Evolutionary conservation across 2,797 vertebrate species (phyloP).

Genomic region (Cynopterus sphinx): DNA sequence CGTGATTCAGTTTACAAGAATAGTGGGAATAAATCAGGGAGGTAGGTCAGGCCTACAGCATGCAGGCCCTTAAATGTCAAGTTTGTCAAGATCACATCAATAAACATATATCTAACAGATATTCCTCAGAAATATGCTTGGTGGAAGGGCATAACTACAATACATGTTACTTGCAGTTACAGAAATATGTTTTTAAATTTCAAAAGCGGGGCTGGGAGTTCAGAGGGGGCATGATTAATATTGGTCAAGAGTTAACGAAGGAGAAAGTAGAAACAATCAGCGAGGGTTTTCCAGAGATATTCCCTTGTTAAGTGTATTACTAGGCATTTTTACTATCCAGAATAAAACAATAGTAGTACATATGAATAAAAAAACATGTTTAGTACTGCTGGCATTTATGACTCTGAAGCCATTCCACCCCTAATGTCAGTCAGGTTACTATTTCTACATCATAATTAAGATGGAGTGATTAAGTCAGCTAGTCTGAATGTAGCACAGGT

Average conservation of each 20-base stretch:
- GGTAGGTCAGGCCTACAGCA: neutral
- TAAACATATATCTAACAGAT: neutral
- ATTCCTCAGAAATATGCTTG: neutral
- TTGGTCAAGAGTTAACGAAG: neutral
- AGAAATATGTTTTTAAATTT: neutral
- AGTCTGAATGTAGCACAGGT: neutral
- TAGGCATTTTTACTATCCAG: neutral
- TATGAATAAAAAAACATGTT: neutral
- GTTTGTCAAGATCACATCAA: neutral
- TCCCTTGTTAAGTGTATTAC: neutral
- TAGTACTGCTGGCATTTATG: neutral
- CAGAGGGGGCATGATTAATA: neutral
- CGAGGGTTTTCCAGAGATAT: neutral
- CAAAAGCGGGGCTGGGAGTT: neutral
- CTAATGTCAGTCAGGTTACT: neutral
- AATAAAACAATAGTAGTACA: neutral
- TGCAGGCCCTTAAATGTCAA: neutral
- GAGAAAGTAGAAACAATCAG: neutral
- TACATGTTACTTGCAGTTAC: neutral
- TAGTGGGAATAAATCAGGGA: neutral
- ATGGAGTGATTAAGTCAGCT: neutral
- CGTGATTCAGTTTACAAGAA: neutral
- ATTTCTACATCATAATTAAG: constrained; percentile 19
- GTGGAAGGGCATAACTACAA: neutral
- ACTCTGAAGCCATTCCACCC: neutral